Conservation (phyloP, 2,113 vertebrate genomes). For the Cynocephalus volans region DNA sequence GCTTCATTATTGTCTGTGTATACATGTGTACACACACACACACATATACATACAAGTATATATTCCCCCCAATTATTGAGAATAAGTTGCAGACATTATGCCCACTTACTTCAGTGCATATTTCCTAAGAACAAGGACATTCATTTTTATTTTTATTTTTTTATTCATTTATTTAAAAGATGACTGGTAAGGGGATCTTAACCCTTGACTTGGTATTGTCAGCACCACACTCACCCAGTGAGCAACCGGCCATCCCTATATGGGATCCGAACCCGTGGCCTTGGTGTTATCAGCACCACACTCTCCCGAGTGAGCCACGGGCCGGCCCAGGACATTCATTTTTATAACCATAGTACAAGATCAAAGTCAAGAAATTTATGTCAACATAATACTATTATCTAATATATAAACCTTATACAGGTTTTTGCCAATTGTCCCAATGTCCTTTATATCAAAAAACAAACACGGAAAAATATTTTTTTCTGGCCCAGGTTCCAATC, state of each 20-base stretch:
- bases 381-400: not conserved
- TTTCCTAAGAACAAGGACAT: conserved; percentile 16
- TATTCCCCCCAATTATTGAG: not conserved
- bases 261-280: too few species aligned
- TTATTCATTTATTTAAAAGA: too few species aligned
- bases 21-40: not conserved
- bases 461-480: not conserved
- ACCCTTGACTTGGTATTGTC: too few species aligned
- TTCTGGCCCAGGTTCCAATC: not conserved
- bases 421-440: not conserved
- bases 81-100: not conserved
- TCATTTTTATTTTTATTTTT: conserved; percentile 44
- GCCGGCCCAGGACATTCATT: conserved; percentile 27
- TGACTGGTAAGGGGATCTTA: too few species aligned
- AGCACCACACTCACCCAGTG: too few species aligned
- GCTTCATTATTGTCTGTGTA: not conserved
- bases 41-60: not conserved
- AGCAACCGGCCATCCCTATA: too few species aligned
- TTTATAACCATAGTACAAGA: not conserved
- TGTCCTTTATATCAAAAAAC: conserved; percentile 1
- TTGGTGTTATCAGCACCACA: too few species aligned
- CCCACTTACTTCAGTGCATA: not conserved
- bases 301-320: too few species aligned
- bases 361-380: not conserved
- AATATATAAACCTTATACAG: not conserved